phyloP scores from a whole-genome alignment of 2,113 vertebrate species.

The human (Homo sapiens) region GRCh38 chr17:22156001-22156500 shows the following conservation, averaged over 20 bases:
- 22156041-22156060: background rate
- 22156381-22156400: background rate
- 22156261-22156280: background rate
- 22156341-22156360: background rate
- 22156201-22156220: background rate
- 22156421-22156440: background rate
- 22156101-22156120: background rate
- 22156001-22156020: background rate
- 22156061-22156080: background rate
- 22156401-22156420: background rate
- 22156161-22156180: background rate
- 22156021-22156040: background rate
- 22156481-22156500: background rate
- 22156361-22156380: background rate
- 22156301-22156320: background rate
- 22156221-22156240: background rate
- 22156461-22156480: background rate
- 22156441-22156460: background rate
- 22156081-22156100: background rate
- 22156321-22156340: background rate
- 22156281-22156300: background rate
- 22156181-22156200: background rate
- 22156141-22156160: background rate
- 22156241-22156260: background rate
- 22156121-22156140: background rate